Percentiles rank a stretch among this genome's conserved stretches.
phyloP scores from a whole-genome alignment of 2,888 invertebrate genomes.

The Leptopterna dolabrata region DNA sequence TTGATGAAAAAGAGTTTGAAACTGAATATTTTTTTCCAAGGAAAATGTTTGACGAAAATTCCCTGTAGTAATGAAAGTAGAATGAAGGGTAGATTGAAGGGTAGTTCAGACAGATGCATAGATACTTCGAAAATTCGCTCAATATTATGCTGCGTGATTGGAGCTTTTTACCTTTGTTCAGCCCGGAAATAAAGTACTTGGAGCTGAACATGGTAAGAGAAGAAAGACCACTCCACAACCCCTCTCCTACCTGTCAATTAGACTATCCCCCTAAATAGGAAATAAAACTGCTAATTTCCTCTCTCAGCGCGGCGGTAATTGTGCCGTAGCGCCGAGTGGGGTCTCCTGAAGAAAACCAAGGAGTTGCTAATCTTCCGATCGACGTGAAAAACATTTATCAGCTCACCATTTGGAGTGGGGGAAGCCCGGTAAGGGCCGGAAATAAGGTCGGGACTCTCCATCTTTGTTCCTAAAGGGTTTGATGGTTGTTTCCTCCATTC shows the following conservation, averaged over 20 bases:
- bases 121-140: no score
- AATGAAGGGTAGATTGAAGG: no score
- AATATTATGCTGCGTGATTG: no score
- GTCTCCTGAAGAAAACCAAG: constrained; percentile 15
- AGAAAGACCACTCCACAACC: background rate
- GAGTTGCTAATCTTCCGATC: constrained; percentile 32
- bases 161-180: no score
- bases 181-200: no score
- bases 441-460: constrained; percentile 36
- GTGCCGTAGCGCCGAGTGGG: constrained; percentile 20
- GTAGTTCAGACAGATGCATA: no score
- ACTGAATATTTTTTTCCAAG: no score
- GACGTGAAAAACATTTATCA: constrained; percentile 47
- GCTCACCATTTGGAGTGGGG: background rate
- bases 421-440: background rate
- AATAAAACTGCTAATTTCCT: constrained; percentile 33
- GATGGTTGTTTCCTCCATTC: constrained; percentile 26
- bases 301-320: background rate
- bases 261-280: constrained; percentile 28
- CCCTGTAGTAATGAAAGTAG: no score
- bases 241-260: constrained; percentile 7
- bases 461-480: constrained; percentile 40
- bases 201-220: background rate
- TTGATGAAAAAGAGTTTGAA: no score
- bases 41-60: no score